These are phyloP conservation scores for Phacellophora camtschatica DNA, from an alignment of 30 jellyfish, hydroid and myxozoan species.

Conservation along the genomic window DNA sequence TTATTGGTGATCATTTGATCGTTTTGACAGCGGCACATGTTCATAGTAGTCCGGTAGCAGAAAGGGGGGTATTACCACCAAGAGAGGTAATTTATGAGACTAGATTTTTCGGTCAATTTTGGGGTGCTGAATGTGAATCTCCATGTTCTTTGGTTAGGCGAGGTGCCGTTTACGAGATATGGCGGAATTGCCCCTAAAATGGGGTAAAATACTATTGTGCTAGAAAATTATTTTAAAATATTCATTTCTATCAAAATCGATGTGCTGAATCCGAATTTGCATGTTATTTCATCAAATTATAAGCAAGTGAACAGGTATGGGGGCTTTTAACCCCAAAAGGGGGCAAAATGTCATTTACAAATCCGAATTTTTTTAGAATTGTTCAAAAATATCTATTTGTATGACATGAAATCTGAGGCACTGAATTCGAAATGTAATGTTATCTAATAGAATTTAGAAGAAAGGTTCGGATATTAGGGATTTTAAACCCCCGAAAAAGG, in stretches of 20 bases:
- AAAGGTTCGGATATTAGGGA: not conserved
- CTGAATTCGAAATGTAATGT: not conserved
- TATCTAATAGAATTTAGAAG: not conserved
- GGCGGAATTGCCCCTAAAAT: not conserved
- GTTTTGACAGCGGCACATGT: too few species aligned
- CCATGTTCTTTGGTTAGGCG: too few species aligned
- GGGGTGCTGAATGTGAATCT: conserved; percentile 1
- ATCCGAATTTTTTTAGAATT: not conserved
- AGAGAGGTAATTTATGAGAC: not conserved
- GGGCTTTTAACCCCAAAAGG: not conserved
- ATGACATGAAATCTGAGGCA: not conserved
- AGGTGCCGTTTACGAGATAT: too few species aligned
- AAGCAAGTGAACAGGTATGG: not conserved
- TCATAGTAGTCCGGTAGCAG: conserved; percentile 1
- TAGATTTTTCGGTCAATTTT: not conserved
- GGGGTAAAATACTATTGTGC: not conserved
- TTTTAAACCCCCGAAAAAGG: not conserved
- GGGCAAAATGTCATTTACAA: not conserved
- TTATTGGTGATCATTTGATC: too few species aligned
- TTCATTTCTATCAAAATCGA: not conserved
- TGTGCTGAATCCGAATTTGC: not conserved
- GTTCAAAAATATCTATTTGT: not conserved
- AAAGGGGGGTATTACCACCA: not conserved
- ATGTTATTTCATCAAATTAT: not conserved
- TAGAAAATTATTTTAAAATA: not conserved